Percentiles rank a stretch among this genome's conserved stretches.
Conservation (phyloP, 53 echinoderm and acorn worm genomes). For the Apostichopus leukothele region DNA sequence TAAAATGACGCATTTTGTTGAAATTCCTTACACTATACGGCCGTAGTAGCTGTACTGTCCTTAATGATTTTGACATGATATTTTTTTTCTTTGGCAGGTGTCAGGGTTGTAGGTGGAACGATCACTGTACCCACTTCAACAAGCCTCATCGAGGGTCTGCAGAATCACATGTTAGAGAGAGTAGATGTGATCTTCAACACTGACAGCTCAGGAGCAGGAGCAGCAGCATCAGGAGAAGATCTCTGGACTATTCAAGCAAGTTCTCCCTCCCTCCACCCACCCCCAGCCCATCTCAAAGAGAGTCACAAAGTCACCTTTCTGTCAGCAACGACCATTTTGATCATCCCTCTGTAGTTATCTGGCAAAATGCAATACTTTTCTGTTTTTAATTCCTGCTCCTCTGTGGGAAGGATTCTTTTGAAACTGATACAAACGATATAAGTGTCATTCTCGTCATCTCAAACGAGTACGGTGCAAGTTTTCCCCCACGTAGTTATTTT, state of each 20-base stretch:
- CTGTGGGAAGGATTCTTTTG: too few species aligned
- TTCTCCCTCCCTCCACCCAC: too few species aligned
- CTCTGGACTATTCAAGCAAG: slow-evolving; percentile 27
- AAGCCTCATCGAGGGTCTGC: slow-evolving; percentile 9
- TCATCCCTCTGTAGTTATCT: too few species aligned
- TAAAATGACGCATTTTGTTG: neutral
- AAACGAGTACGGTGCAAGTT: too few species aligned
- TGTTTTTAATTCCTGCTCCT: neutral
- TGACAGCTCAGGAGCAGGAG: neutral
- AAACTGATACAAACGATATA: too few species aligned
- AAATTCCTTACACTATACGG: neutral
- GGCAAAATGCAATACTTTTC: neutral
- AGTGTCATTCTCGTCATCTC: too few species aligned
- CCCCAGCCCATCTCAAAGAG: too few species aligned
- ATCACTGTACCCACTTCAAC: neutral
- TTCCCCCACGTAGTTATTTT: neutral
- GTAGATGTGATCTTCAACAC: neutral
- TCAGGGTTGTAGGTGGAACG: neutral
- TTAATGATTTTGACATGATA: neutral
- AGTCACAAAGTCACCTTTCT: too few species aligned
- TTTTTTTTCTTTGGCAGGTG: slow-evolving; percentile 16
- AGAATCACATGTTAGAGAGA: neutral
- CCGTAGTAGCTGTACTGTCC: neutral
- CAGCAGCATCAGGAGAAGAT: slow-evolving; percentile 1
- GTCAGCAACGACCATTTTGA: too few species aligned